These are phyloP conservation scores for Mimachlamys varia DNA, from an alignment of 2,888 invertebrate species.

Conservation along the genomic window DNA sequence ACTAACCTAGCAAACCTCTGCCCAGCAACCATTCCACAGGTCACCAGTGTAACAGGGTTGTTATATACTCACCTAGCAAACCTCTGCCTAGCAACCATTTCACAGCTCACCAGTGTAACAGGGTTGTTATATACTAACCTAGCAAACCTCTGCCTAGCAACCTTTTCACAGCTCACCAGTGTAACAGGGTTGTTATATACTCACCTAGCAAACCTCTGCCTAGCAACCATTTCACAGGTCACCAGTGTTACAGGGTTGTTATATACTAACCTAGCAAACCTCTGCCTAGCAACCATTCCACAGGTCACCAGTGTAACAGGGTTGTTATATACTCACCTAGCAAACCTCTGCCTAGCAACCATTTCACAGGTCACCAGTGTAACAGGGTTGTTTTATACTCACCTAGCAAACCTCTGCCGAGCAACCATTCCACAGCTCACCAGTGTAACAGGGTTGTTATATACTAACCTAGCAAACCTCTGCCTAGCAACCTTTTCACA, in stretches of 20 bases:
- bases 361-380: slow-evolving; percentile 94
- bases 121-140: slow-evolving; percentile 83
- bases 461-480: slow-evolving; percentile 91
- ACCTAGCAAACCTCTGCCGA: slow-evolving; percentile 93
- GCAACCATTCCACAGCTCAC: slow-evolving; percentile 91
- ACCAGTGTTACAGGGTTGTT: too few relatives aligned
- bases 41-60: too few relatives aligned
- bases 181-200: slow-evolving; percentile 83
- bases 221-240: slow-evolving; percentile 91
- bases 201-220: slow-evolving; percentile 93
- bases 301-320: too few relatives aligned
- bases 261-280: slow-evolving; percentile 90
- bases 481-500: slow-evolving; percentile 89
- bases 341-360: slow-evolving; percentile 92
- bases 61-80: slow-evolving; percentile 89
- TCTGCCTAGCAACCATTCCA: slow-evolving; percentile 81
- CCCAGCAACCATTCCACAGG: slow-evolving; percentile 74
- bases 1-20: slow-evolving; percentile 92
- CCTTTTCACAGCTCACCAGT: slow-evolving; percentile 90
- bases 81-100: slow-evolving; percentile 90
- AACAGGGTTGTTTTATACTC: slow-evolving; percentile 50
- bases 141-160: slow-evolving; percentile 93
- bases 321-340: slow-evolving; percentile 84
- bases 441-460: slow-evolving; percentile 86
- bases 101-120: slow-evolving; percentile 91